Percentiles rank a stretch among this genome's conserved stretches.
These are phyloP conservation scores for Lingula anatina DNA, from an alignment of 2,888 invertebrate species.

Conservation along the genomic window DNA sequence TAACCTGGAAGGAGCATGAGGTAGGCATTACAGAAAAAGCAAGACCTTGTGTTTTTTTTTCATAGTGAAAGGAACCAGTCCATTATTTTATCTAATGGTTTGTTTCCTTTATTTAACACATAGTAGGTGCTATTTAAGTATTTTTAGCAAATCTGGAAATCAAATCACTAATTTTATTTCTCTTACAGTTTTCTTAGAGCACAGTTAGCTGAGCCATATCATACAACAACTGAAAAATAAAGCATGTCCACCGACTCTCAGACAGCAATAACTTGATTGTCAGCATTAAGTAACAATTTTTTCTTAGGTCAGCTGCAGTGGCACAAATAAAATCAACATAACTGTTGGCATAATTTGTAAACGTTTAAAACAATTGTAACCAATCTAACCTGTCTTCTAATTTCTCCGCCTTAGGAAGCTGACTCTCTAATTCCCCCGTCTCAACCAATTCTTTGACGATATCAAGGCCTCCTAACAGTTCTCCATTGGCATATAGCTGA, in stretches of 20 bases:
- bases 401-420: conserved; percentile 13
- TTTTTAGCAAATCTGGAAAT: too few species aligned
- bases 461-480: conserved; percentile 57
- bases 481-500: conserved; percentile 56
- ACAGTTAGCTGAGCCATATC: not conserved
- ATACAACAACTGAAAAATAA: not conserved
- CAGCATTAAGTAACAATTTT: too few species aligned
- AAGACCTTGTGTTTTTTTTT: conserved; percentile 20
- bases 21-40: not conserved
- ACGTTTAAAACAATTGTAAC: too few species aligned
- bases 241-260: not conserved
- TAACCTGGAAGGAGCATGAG: conserved; percentile 19
- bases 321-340: too few species aligned
- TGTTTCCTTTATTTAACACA: too few species aligned
- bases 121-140: too few species aligned
- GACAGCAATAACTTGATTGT: not conserved
- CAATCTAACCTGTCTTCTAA: conserved; percentile 13
- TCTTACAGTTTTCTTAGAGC: not conserved
- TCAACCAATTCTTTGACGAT: conserved; percentile 54
- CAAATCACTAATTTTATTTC: too few species aligned
- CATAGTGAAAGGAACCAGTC: conserved; percentile 9
- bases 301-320: too few species aligned
- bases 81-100: too few species aligned
- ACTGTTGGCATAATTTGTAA: too few species aligned
- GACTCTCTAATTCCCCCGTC: conserved; percentile 31